phyloP scores from a whole-genome alignment of 2,113 vertebrate species.

The Sylvia atricapilla region DNA sequence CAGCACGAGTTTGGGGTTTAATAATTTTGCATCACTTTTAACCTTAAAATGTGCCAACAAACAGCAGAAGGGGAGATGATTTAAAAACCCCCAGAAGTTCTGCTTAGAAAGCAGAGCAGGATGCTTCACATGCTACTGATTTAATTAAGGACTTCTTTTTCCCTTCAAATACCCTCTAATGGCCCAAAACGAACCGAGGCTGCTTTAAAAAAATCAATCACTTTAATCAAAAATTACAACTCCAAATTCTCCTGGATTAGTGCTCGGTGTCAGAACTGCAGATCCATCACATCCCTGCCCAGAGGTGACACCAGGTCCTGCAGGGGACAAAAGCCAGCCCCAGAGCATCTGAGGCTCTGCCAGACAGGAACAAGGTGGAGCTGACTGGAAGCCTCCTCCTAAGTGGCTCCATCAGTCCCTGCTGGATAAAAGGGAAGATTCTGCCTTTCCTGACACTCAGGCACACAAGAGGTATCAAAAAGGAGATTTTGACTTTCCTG shows the following conservation, averaged over 20 bases:
- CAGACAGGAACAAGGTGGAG: neutral
- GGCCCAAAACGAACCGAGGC: constrained; percentile 40
- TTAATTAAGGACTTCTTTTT: constrained; percentile 63
- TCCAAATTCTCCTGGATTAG: constrained; percentile 9
- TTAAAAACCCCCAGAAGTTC: neutral
- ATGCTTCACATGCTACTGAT: neutral
- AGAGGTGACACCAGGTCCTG: neutral
- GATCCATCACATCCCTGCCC: neutral
- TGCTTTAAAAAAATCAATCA: constrained; percentile 61
- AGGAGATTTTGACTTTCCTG: neutral
- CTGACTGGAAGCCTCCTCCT: neutral
- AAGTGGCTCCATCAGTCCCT: neutral
- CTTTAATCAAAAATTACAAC: constrained; percentile 62
- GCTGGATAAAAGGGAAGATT: neutral
- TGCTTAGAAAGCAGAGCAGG: neutral
- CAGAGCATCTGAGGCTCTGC: neutral
- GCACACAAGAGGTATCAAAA: too few relatives aligned
- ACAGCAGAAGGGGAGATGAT: neutral
- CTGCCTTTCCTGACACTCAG: neutral
- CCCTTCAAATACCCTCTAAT: constrained; percentile 62
- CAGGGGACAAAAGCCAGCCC: neutral
- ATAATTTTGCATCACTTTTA: neutral
- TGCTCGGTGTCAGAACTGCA: neutral
- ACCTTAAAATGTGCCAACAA: neutral
- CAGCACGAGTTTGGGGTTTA: neutral